These are phyloP conservation scores for Xenopus borealis DNA, from an alignment of 2,113 vertebrate species.

Conservation along the genomic window DNA sequence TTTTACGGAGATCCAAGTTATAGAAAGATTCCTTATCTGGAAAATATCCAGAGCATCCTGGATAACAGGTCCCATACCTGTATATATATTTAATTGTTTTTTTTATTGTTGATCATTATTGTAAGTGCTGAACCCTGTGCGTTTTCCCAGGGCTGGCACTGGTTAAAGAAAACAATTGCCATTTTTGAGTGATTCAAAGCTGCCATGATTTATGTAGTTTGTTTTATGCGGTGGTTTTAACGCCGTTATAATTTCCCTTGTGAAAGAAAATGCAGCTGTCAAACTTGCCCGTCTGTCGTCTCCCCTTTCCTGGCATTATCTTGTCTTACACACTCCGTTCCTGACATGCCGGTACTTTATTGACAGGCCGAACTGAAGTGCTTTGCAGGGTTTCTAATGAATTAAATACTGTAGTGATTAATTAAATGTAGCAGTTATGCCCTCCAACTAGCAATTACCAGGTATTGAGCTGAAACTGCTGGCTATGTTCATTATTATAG, in stretches of 20 bases:
- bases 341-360: conserved; percentile 1
- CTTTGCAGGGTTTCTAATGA: conserved; percentile 18
- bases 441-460: conserved; percentile 36
- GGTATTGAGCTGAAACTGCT: conserved; percentile 20
- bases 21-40: no score
- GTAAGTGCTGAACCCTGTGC: no score
- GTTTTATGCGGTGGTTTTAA: conserved; percentile 3
- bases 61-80: no score
- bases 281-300: background rate
- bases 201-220: conserved; percentile 5
- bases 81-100: no score
- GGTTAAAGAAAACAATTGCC: no score
- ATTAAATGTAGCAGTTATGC: conserved; percentile 36
- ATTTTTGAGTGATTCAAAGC: no score
- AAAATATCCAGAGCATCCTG: no score
- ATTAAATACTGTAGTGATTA: conserved; percentile 35
- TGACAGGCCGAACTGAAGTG: conserved; percentile 25
- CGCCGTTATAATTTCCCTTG: conserved; percentile 14
- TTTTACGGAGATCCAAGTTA: no score
- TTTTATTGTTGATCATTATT: no score
- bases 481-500: conserved; percentile 3
- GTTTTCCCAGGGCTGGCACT: no score
- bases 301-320: conserved; percentile 23
- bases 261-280: conserved; percentile 13
- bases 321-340: conserved; percentile 6